Conservation (phyloP, 2,797 vertebrate genomes). For the Merluccius polli region DNA sequence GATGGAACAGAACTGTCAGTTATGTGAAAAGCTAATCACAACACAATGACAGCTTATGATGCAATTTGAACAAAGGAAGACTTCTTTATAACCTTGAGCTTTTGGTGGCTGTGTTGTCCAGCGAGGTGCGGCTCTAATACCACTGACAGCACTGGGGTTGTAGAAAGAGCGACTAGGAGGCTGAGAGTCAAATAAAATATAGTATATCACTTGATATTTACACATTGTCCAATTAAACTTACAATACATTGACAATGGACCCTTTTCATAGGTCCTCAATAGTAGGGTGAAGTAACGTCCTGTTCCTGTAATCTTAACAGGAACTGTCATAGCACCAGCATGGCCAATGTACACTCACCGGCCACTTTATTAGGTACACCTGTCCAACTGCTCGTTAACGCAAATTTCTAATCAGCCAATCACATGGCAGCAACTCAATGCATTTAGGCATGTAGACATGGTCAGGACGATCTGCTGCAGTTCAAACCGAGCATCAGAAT, state of each 20-base stretch:
- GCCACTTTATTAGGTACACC: too few relatives aligned
- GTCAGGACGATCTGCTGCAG: too few relatives aligned
- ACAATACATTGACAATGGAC: neutral
- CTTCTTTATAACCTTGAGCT: constrained; percentile 72
- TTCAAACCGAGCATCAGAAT: too few relatives aligned
- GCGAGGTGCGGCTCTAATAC: constrained; percentile 78
- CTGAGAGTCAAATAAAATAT: constrained; percentile 34
- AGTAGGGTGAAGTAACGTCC: neutral
- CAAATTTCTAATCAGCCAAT: too few relatives aligned
- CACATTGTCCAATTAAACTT: neutral
- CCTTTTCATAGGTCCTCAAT: neutral
- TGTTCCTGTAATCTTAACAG: too few relatives aligned
- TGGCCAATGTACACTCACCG: too few relatives aligned
- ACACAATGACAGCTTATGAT: neutral
- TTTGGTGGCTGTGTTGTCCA: constrained; percentile 80
- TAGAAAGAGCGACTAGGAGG: constrained; percentile 57
- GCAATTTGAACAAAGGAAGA: neutral
- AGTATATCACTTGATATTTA: neutral
- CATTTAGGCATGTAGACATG: too few relatives aligned
- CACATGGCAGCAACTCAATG: too few relatives aligned
- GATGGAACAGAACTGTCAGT: neutral
- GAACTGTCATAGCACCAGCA: too few relatives aligned
- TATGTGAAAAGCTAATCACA: neutral
- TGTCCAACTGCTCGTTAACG: too few relatives aligned
- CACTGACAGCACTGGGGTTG: constrained; percentile 78